Evolutionary conservation across 2,113 vertebrate species (phyloP).

Genomic region (Oxyura jamaicensis): DNA sequence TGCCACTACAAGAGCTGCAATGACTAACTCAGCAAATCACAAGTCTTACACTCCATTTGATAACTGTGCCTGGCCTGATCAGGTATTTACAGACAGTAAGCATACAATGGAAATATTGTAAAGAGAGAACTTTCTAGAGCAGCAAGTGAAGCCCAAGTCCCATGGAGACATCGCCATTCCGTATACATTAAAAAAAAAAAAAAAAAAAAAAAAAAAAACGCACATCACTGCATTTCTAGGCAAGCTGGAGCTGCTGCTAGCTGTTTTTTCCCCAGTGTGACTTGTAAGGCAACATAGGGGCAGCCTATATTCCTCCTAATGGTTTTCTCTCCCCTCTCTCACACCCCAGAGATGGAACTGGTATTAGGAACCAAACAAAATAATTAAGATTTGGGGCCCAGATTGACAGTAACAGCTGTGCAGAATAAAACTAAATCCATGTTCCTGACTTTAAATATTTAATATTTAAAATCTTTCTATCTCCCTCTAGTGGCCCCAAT

Average conservation of each 20-base stretch:
- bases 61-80: background rate
- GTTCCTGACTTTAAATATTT: background rate
- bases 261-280: background rate
- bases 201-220: background rate
- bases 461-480: background rate
- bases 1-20: background rate
- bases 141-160: background rate
- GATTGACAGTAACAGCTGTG: background rate
- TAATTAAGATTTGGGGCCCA: background rate
- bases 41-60: background rate
- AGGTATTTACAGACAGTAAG: background rate
- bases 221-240: background rate
- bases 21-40: background rate
- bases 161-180: background rate
- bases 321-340: background rate
- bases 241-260: background rate
- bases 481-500: constrained; percentile 5
- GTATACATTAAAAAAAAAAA: background rate
- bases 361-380: background rate
- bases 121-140: background rate
- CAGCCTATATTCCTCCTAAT: background rate
- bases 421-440: background rate
- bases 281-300: background rate
- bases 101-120: background rate
- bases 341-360: background rate